These are phyloP conservation scores for Sander lucioperca DNA, from an alignment of 2,113 vertebrate genomes.

Conservation along the genomic window DNA sequence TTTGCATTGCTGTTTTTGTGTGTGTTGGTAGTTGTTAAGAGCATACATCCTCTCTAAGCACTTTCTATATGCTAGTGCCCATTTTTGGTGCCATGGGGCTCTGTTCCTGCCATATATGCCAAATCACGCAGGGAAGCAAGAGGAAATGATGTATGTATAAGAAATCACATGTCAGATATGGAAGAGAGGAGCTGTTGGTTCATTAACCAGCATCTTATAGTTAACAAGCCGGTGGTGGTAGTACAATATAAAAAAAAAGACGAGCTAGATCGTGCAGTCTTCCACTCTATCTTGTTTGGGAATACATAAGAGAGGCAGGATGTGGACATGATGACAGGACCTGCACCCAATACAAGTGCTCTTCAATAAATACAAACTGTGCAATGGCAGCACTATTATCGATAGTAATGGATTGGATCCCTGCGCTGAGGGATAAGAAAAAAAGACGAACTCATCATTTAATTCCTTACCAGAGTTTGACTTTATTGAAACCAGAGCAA, in stretches of 20 bases:
- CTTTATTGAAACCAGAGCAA: constrained; percentile 18
- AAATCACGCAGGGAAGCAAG: neutral
- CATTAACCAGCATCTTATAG: constrained; percentile 44
- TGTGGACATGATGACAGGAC: neutral
- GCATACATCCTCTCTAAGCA: neutral
- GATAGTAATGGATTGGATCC: neutral
- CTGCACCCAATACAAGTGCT: neutral
- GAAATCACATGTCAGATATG: constrained; percentile 23
- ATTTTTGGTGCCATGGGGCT: neutral
- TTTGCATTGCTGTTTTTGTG: neutral
- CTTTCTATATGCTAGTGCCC: neutral
- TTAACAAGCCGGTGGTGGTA: constrained; percentile 21
- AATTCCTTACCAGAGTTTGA: constrained; percentile 9
- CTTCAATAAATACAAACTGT: neutral
- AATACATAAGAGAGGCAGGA: constrained; percentile 6
- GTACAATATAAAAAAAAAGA: constrained; percentile 5
- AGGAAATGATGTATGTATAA: constrained; percentile 25
- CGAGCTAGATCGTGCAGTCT: neutral
- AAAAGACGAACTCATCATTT: constrained; percentile 13
- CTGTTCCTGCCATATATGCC: neutral
- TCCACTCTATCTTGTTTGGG: constrained; percentile 7
- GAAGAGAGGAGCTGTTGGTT: constrained; percentile 38
- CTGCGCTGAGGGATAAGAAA: constrained; percentile 1
- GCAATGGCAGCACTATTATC: neutral
- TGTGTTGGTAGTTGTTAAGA: neutral